Evolutionary conservation across 2,888 invertebrate genomes (phyloP).

Genomic region (Lithophane socia): DNA sequence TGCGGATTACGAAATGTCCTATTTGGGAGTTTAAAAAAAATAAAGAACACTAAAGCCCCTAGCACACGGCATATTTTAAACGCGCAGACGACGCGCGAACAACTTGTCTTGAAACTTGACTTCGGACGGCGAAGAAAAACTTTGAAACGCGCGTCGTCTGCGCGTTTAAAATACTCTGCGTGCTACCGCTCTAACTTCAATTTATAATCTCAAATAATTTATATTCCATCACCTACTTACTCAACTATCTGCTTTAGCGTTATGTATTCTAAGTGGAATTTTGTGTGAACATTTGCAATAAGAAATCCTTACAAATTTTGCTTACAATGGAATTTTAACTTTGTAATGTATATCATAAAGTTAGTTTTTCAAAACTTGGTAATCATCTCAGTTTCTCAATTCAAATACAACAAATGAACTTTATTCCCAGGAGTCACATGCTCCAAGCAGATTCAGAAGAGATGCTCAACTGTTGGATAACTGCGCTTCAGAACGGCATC

Average conservation of each 20-base stretch:
- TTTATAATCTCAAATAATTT: neutral
- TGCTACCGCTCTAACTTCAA: too few species aligned
- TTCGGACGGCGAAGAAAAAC: too few species aligned
- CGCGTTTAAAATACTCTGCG: too few species aligned
- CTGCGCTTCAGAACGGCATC: conserved; percentile 96
- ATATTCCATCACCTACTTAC: neutral
- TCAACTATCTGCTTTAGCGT: neutral
- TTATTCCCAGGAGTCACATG: conserved; percentile 95
- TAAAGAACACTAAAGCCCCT: too few species aligned
- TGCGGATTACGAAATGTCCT: neutral
- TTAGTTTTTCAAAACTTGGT: neutral
- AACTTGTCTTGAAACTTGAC: too few species aligned
- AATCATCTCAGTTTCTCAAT: neutral
- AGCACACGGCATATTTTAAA: too few species aligned
- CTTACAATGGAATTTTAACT: neutral
- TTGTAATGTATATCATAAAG: neutral
- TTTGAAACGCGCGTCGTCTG: too few species aligned
- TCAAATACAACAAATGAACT: neutral
- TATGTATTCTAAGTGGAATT: neutral
- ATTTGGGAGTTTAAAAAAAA: neutral
- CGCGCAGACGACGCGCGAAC: too few species aligned
- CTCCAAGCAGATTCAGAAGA: conserved; percentile 99
- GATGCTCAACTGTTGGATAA: conserved; percentile 96
- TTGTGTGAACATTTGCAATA: neutral
- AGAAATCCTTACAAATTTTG: neutral